Conservation (phyloP, 2,888 invertebrate species). For the Drosophila hawaiiensis region DNA sequence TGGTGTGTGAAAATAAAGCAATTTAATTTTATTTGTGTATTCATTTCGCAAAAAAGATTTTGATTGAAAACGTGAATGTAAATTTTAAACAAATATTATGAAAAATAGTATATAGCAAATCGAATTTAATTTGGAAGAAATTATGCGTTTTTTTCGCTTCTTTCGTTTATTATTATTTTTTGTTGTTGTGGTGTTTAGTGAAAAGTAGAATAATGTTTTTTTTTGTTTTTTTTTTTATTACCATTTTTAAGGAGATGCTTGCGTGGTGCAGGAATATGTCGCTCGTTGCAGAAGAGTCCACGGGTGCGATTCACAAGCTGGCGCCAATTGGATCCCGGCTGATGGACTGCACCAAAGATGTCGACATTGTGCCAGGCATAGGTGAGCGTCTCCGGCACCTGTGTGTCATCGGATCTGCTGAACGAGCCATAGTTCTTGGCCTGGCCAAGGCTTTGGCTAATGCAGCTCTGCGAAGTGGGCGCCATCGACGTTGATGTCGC, state of each 20-base stretch:
- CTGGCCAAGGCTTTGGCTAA: slow-evolving; percentile 70
- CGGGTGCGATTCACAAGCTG: slow-evolving; percentile 86
- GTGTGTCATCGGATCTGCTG: slow-evolving; percentile 31
- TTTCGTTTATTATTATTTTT: too few species aligned
- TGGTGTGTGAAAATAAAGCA: neutral
- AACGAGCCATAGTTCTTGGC: slow-evolving; percentile 83
- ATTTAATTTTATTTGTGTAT: neutral
- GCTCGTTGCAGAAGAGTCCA: slow-evolving; percentile 82
- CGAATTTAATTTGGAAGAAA: neutral
- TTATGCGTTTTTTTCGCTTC: neutral
- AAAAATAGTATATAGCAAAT: neutral
- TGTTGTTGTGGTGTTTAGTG: neutral
- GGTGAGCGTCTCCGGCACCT: slow-evolving; percentile 86
- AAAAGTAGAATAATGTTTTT: neutral
- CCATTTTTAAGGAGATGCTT: slow-evolving; percentile 92
- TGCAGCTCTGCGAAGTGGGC: slow-evolving; percentile 75
- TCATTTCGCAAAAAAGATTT: neutral
- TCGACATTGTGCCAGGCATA: slow-evolving; percentile 93
- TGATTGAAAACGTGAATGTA: neutral
- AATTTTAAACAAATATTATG: neutral
- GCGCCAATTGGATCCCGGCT: slow-evolving; percentile 84
- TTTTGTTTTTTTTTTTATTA: slow-evolving; percentile 80
- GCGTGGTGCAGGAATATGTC: slow-evolving; percentile 85
- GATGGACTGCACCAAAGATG: slow-evolving; percentile 89
- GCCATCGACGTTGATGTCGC: slow-evolving; percentile 6